These are phyloP conservation scores for Gisinianus flammeolus DNA, from an alignment of 2,888 invertebrate genomes.

Conservation along the genomic window DNA sequence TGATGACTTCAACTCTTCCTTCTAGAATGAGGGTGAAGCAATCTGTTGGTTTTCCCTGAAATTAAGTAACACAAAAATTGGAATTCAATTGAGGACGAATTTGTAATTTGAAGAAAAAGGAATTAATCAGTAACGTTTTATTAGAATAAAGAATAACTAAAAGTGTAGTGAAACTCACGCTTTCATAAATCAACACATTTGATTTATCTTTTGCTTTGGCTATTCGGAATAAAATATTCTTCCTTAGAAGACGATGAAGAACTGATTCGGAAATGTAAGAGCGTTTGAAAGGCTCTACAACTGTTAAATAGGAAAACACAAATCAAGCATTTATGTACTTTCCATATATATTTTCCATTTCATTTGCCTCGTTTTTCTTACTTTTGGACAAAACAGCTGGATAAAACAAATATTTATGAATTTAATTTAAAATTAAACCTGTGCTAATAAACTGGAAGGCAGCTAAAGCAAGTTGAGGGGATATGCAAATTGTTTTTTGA, in stretches of 20 bases:
- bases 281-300: conserved; percentile 86
- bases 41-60: conserved; percentile 70
- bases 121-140: too few relatives aligned
- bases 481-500: conserved; percentile 75
- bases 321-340: not conserved
- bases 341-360: not conserved
- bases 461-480: conserved; percentile 90
- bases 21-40: conserved; percentile 94
- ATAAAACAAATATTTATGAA: too few relatives aligned
- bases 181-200: conserved; percentile 70
- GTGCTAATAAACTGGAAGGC: conserved; percentile 94
- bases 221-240: conserved; percentile 86
- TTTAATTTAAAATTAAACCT: conserved; percentile 65
- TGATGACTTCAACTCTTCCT: conserved; percentile 91
- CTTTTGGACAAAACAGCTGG: not conserved
- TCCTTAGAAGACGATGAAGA: conserved; percentile 84
- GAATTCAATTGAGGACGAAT: conserved; percentile 34
- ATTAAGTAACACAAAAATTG: conserved; percentile 21
- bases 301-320: conserved; percentile 64
- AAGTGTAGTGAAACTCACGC: too few relatives aligned
- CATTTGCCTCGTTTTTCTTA: too few relatives aligned
- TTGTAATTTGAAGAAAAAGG: too few relatives aligned
- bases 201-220: conserved; percentile 68
- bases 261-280: conserved; percentile 86
- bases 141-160: too few relatives aligned